Evolutionary conservation across 2,113 vertebrate genomes (phyloP), one percentile per base, ranked within the genome.

Genomic region (Tachuris rubrigastra): DNA sequence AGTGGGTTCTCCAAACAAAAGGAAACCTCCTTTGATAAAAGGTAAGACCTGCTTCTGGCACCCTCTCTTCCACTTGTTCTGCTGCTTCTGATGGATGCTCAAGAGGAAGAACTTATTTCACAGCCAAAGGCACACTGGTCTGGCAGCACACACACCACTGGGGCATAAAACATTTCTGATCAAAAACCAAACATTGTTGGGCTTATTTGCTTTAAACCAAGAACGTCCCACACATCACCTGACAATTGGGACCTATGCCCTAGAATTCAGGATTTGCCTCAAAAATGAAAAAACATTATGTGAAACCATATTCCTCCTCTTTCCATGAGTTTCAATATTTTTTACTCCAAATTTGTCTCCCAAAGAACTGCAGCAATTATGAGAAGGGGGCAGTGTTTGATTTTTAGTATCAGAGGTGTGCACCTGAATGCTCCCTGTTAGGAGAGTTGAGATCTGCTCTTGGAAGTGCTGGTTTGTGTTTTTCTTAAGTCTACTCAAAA

Each of bases 401-500:
- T 63, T 83, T 78, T 68, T 71, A 50, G 4, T n/a, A 63, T 31
- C 2, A 1, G 72, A 73, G 15, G 6, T 46, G 42, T 62, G 31
- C 28, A 66, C 23, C 74, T 49, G 37, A 82, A 72, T 3, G 1
- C 41, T 30, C 27, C 0, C 2, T 15, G 17, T 69, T 58, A 46
- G 42, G 50, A 91, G 35, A 76, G 20, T 25, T 25, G 39, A 87
- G 58, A 62, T 73, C 31, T 53, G 28, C 46, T 59, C 55, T 77
- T 77, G 47, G 35, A 92, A 87, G 47, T 12, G 33, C 0, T 0
- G 9, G 68, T 33, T 60, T 86, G 58, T 52, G 44, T 81, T 89
- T 90, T 91, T 82, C 62, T 65, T 66, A 94, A 76, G 44, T 52
- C 46, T 73, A 37, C 44, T 35, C 80, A 66, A 95, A 96, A 95